Conservation (phyloP, 2,888 invertebrate genomes). For the Xanthostigma xanthostigma region DNA sequence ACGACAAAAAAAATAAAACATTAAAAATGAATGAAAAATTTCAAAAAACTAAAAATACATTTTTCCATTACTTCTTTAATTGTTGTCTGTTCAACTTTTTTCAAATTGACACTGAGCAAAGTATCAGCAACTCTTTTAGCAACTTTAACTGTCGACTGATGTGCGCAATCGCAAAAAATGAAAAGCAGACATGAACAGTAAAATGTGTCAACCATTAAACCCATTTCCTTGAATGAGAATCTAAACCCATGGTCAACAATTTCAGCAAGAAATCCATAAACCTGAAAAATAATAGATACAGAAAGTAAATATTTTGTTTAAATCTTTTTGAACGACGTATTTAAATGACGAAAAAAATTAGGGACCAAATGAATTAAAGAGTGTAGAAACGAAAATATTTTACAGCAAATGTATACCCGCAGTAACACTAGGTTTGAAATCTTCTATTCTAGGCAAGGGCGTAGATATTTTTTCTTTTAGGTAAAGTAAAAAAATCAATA, state of each 20-base stretch:
- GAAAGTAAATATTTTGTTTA: neutral
- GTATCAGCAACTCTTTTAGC: constrained; percentile 47
- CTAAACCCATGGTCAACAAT: constrained; percentile 49
- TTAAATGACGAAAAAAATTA: too few relatives aligned
- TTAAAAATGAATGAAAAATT: too few relatives aligned
- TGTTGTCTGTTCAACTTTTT: constrained; percentile 40
- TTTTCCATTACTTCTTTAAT: constrained; percentile 37
- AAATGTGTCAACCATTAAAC: constrained; percentile 43
- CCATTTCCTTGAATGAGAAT: constrained; percentile 51
- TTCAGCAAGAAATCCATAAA: constrained; percentile 51
- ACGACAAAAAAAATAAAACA: too few relatives aligned
- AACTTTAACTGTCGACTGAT: constrained; percentile 46
- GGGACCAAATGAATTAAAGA: too few relatives aligned
- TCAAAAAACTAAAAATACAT: neutral
- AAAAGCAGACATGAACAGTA: constrained; percentile 45
- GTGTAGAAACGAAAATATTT: too few relatives aligned
- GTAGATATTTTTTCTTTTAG: too few relatives aligned
- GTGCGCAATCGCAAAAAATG: constrained; percentile 52
- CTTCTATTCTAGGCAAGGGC: too few relatives aligned
- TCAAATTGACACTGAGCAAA: constrained; percentile 39
- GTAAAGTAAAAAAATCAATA: too few relatives aligned
- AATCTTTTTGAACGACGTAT: too few relatives aligned
- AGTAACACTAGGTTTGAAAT: too few relatives aligned
- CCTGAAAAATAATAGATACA: constrained; percentile 15
- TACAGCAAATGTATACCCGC: too few relatives aligned